Evolutionary conservation across 2,888 invertebrate genomes (phyloP), one percentile per base, ranked within the genome.

Genomic region (Camptogramma bilineatum): DNA sequence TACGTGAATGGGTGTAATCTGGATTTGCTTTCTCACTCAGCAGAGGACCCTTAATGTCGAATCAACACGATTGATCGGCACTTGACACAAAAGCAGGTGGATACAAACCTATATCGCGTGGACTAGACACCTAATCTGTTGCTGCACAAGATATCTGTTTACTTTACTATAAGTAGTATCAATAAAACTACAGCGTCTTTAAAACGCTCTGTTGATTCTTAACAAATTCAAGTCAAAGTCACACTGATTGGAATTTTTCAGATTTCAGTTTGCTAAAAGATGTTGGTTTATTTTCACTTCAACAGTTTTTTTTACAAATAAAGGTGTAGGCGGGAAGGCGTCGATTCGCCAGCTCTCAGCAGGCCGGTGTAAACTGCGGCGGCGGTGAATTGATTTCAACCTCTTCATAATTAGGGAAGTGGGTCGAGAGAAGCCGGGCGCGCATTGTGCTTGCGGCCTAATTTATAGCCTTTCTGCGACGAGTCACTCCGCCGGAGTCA

Each of bases 1-100:
- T 82, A 84, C 83, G 84, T 86, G 88, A 87, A 88, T 88, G 83
- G 85, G 77, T 85, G 86, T 88, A 88, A 88, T 88, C 87, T 85
- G 82, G 86, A 88, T 86, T 83, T 58, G 47, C 77, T 80, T 51
- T 50, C 57, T 58, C 57, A 44, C 42, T 79, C 79, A 74, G 77
- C 76, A 75, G 74, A 69, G 53, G 42, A 51, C 18, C 50, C 50
- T 19, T 44, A 31, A 16, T 21, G 31, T 48, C 56, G 56, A 48
- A 57, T 42, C 21, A 39, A 39, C 44, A 44, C 13, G 44, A 17
- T 8, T 17, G 17, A 44, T 44, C 44, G 44, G 17, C 44, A 17
- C 44, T 44, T 44, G 16, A 44, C 44, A 44, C 44, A 44, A 44
- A 44, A 44, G 17, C 44, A 44, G 7, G 4, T 44, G 16, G 44